Evolutionary conservation across 2,888 invertebrate genomes (phyloP), one percentile per base, ranked within the genome.

Genomic region (Theristus sp.): DNA sequence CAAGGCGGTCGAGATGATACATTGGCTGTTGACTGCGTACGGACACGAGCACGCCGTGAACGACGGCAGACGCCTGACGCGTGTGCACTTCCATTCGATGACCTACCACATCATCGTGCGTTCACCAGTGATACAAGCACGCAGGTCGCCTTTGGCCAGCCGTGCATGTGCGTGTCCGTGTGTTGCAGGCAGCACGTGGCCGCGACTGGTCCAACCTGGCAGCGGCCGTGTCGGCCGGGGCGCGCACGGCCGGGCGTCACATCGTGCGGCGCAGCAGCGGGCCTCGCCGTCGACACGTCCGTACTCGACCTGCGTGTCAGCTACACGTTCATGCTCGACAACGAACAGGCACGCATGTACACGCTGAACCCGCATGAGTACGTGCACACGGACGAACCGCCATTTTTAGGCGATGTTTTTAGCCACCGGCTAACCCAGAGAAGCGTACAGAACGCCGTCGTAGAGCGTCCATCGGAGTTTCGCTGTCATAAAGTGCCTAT

Each of bases 41-140:
- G 26, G 52, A 49, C 52, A 59, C 10, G 27, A 52, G 28, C n/a
- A 6, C 22, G 53, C 26, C 27, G 22, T 59, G 62, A 68, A 63
- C 69, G 71, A 38, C 57, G 67, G 64, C 49, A 68, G 68, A 59
- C 69, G 74, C 56, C 70, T 78, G 30, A 75, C 77, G 25, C 66
- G 78, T 53, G 71, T 78, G 38, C 78, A 78, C 66, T 77, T 78
- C 64, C 76, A 77, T 63, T 77, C 74, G n/a, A 67, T 78, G 25
- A 76, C 76, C 1, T 78, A 73, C 65, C 78, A 78, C 66, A 73
- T 78, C 27, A 70, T 76, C 61, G 77, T 73, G 22, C 66, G 60
- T 59, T n/a, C 17, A 17, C 10, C 17, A 38, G 38, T 38, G n/a
- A n/a, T n/a, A n/a, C n/a, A n/a, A n/a, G n/a, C n/a, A n/a, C n/a